Evolutionary conservation across 1,140 invertebrate species (phyloP).

Genomic region (Pentalonia nigronervosa): DNA sequence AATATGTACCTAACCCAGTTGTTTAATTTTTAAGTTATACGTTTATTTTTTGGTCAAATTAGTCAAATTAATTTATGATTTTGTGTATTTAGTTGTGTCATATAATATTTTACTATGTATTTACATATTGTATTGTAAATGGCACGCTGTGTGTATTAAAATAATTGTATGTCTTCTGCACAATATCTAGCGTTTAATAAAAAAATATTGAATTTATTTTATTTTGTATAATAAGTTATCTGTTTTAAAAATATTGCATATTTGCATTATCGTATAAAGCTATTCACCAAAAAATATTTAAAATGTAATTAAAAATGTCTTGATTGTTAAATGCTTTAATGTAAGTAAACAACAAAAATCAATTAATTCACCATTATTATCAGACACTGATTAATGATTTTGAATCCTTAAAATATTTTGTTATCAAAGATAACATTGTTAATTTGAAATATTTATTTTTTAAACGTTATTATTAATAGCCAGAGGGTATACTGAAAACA

Average conservation of each 20-base stretch:
- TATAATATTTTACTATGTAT: not conserved
- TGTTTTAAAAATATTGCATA: not conserved
- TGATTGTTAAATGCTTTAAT: not conserved
- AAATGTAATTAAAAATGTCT: not conserved
- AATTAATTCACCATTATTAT: constrained; percentile 1
- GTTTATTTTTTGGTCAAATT: too few relatives aligned
- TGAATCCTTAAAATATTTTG: not conserved
- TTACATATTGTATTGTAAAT: not conserved
- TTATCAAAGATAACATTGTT: not conserved
- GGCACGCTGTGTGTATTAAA: not conserved
- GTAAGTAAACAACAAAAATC: not conserved
- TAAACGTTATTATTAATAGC: not conserved
- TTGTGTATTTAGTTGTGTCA: not conserved
- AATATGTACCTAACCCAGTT: too few relatives aligned
- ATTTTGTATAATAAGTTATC: not conserved
- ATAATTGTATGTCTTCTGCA: not conserved
- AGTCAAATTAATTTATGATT: too few relatives aligned
- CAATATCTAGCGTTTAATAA: not conserved
- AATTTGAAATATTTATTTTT: not conserved
- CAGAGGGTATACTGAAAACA: not conserved
- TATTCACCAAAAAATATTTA: not conserved
- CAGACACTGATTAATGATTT: not conserved
- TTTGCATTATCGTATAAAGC: not conserved
- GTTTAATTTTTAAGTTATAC: too few relatives aligned
- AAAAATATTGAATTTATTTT: not conserved